Conservation (phyloP, 2,113 vertebrate species). For the Seriola aureovittata region DNA sequence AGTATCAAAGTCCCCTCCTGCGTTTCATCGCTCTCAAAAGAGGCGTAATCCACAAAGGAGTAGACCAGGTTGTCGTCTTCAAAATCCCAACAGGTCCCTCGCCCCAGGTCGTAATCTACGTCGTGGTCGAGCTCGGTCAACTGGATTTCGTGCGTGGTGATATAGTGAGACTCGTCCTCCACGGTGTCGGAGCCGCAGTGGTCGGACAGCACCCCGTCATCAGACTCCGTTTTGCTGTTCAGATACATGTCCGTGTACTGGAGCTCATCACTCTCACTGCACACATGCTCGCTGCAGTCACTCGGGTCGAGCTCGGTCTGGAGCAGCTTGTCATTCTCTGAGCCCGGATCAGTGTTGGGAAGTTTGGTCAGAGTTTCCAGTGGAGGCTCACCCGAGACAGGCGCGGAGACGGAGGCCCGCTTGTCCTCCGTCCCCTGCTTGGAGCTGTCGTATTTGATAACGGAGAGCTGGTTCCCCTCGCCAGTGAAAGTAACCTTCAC, state of each 20-base stretch:
- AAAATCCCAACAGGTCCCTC: conserved; percentile 93
- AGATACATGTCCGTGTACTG: conserved; percentile 85
- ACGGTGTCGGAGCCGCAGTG: conserved; percentile 65
- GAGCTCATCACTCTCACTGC: conserved; percentile 86
- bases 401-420: conserved; percentile 2
- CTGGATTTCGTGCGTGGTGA: conserved; percentile 98
- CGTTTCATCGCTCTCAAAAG: conserved; percentile 91
- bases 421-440: conserved; percentile 49
- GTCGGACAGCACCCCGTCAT: conserved; percentile 76
- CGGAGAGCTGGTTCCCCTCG: conserved; percentile 77
- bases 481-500: conserved; percentile 82
- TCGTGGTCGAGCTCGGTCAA: conserved; percentile 96
- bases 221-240: conserved; percentile 81
- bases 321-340: conserved; percentile 44
- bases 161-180: conserved; percentile 92
- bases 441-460: conserved; percentile 75
- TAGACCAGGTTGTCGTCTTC: conserved; percentile 95
- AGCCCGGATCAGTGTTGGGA: conserved; percentile 51
- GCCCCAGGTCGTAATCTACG: conserved; percentile 89
- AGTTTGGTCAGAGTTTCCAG: conserved; percentile 55
- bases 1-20: conserved; percentile 78
- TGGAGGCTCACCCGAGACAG: conserved; percentile 36
- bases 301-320: conserved; percentile 46
- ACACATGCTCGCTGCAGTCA: conserved; percentile 76
- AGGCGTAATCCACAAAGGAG: conserved; percentile 96